phyloP scores from a whole-genome alignment of 2,888 invertebrate genomes.

The Lumbricus terrestris region DNA sequence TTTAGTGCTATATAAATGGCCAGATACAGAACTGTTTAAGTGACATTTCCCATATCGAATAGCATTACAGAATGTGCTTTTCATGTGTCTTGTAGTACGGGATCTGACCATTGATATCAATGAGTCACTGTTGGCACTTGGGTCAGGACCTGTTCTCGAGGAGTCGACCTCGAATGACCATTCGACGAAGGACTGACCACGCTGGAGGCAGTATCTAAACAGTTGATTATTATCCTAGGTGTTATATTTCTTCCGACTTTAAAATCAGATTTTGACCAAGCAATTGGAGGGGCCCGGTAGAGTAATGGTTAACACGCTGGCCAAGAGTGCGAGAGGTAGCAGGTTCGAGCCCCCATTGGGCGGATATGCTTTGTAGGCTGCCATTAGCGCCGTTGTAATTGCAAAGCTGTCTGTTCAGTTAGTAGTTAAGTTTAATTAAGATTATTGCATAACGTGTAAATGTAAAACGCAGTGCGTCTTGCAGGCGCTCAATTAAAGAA shows the following conservation, averaged over 20 bases:
- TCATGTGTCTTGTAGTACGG: slow-evolving; percentile 7
- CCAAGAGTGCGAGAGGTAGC: no score
- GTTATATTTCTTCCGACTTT: background rate
- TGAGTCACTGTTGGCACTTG: slow-evolving; percentile 13
- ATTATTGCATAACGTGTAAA: no score
- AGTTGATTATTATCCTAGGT: background rate
- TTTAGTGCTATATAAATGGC: background rate
- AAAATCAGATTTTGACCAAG: no score
- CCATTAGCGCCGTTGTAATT: no score
- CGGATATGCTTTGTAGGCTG: no score
- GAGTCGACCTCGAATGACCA: slow-evolving; percentile 6
- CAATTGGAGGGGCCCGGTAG: no score
- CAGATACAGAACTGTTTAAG: background rate
- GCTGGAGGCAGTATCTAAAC: background rate
- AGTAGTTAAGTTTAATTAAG: no score
- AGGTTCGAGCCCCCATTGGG: no score
- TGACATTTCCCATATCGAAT: background rate
- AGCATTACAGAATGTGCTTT: background rate
- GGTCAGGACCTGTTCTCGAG: slow-evolving; percentile 19
- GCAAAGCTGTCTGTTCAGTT: no score
- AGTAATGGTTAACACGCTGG: no score
- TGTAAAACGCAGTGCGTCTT: no score
- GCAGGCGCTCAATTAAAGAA: no score
- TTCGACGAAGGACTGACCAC: background rate
- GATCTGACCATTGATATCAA: slow-evolving; percentile 19